Percentiles rank a stretch among this genome's conserved stretches.
Evolutionary conservation across 2,888 invertebrate genomes (phyloP).

Genomic region (Uloborus plumipes): DNA sequence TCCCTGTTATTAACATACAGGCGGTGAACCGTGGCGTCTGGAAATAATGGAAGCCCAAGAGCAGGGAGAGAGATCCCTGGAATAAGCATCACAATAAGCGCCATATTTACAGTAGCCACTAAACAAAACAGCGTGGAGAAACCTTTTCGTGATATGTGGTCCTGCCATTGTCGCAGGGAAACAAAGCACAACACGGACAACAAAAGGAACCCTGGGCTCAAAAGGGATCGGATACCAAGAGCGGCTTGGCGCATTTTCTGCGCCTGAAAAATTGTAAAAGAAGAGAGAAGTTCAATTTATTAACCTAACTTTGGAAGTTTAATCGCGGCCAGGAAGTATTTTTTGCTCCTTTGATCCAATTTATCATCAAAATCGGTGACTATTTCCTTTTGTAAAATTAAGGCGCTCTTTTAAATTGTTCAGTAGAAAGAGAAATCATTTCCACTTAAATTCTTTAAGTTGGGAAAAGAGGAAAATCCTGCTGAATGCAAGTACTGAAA

Average conservation of each 20-base stretch:
- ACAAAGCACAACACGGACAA: conserved; percentile 40
- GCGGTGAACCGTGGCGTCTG: conserved; percentile 38
- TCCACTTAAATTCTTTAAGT: no score
- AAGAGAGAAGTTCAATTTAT: conserved; percentile 48
- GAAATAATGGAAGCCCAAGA: conserved; percentile 30
- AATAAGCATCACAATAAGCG: conserved; percentile 56
- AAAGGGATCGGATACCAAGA: conserved; percentile 27
- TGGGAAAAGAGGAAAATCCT: no score
- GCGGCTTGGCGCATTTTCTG: conserved; percentile 45
- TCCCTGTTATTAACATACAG: conserved; percentile 44
- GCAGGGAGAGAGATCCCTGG: conserved; percentile 34
- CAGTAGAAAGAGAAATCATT: no score
- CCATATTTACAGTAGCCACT: conserved; percentile 37
- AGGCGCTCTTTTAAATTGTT: not conserved
- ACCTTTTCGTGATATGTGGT: conserved; percentile 47
- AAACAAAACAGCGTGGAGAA: conserved; percentile 44
- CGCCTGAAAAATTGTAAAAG: conserved; percentile 51
- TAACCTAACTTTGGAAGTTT: conserved; percentile 26
- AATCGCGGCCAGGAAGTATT: conserved; percentile 11
- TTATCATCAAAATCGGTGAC: conserved; percentile 41
- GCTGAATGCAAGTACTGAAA: no score
- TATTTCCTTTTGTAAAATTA: conserved; percentile 28
- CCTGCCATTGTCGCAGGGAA: conserved; percentile 38
- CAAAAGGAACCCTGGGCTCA: conserved; percentile 26
- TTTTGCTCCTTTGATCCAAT: conserved; percentile 32